Conservation (phyloP, 1,140 invertebrate species). For the Octopus sinensis region DNA sequence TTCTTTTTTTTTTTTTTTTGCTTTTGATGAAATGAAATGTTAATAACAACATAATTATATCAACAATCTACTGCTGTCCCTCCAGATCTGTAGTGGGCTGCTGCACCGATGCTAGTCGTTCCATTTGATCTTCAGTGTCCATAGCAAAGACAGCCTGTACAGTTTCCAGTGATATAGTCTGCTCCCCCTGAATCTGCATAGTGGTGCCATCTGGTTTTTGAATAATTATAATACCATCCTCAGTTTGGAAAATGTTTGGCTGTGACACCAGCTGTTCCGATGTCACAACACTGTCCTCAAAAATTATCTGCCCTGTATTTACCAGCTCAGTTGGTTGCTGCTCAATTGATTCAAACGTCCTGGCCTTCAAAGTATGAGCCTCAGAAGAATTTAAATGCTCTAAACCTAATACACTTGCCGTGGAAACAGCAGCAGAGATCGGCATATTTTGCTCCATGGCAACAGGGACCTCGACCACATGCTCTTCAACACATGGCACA, state of each 20-base stretch:
- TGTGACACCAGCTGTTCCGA: constrained; percentile 22
- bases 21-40: too few species aligned
- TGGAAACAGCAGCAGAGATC: not conserved
- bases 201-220: constrained; percentile 47
- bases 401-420: not conserved
- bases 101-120: constrained; percentile 20
- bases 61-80: too few species aligned
- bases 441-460: not conserved
- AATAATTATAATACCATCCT: constrained; percentile 45
- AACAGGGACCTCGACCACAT: not conserved
- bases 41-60: too few species aligned
- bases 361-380: not conserved
- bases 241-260: constrained; percentile 46
- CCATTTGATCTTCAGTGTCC: constrained; percentile 34
- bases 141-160: constrained; percentile 50
- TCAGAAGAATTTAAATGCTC: constrained; percentile 6
- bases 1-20: too few species aligned
- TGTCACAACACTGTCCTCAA: constrained; percentile 12
- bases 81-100: not conserved
- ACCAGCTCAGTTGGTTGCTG: not conserved
- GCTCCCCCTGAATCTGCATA: constrained; percentile 46
- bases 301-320: constrained; percentile 2
- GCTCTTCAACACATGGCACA: not conserved
- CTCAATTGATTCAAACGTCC: not conserved
- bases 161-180: constrained; percentile 47